A percentile compares a stretch with the other conserved stretches of the same genome.
These are phyloP conservation scores for Hedychridium roseum DNA, from an alignment of 2,888 invertebrate genomes.

Conservation along the genomic window DNA sequence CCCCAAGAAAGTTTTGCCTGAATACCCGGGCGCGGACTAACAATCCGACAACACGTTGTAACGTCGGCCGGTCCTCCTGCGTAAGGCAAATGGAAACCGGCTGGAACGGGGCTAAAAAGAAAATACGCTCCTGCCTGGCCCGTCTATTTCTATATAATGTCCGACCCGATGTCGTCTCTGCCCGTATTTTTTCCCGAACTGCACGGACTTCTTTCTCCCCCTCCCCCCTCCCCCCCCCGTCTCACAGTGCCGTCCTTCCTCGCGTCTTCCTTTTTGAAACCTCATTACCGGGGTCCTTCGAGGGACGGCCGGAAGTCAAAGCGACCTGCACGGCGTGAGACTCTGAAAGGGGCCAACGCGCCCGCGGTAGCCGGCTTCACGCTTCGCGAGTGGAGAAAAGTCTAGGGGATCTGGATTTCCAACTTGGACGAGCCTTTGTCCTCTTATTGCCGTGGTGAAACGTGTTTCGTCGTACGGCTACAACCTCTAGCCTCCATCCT, in stretches of 20 bases:
- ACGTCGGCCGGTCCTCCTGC: too few species aligned
- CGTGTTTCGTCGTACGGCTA: too few species aligned
- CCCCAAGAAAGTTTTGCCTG: slow-evolving; percentile 45
- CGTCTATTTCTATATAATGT: too few species aligned
- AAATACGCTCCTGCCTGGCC: too few species aligned
- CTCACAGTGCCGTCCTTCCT: slow-evolving; percentile 7
- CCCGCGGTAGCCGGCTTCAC: slow-evolving; percentile 12
- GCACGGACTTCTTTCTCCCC: slow-evolving; percentile 11
- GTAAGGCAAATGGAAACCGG: too few species aligned
- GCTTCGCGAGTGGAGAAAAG: slow-evolving; percentile 18
- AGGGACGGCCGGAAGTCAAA: slow-evolving; percentile 11
- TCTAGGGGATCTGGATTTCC: too few species aligned
- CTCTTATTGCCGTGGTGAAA: too few species aligned
- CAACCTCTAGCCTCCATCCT: too few species aligned
- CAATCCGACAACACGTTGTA: slow-evolving; percentile 37
- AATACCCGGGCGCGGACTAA: slow-evolving; percentile 47
- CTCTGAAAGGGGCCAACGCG: slow-evolving; percentile 19
- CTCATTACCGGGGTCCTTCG: slow-evolving; percentile 42
- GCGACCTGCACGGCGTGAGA: slow-evolving; percentile 8
- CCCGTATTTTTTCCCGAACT: slow-evolving; percentile 4
- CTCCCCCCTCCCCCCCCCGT: slow-evolving; percentile 5
- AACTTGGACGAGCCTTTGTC: too few species aligned
- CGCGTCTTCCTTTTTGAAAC: slow-evolving; percentile 28
- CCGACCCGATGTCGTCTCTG: slow-evolving; percentile 18
- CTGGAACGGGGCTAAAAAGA: too few species aligned